Percentiles rank a stretch among this genome's conserved stretches.
phyloP scores from a whole-genome alignment of 2,113 vertebrate species.

The Butorides virescens region DNA sequence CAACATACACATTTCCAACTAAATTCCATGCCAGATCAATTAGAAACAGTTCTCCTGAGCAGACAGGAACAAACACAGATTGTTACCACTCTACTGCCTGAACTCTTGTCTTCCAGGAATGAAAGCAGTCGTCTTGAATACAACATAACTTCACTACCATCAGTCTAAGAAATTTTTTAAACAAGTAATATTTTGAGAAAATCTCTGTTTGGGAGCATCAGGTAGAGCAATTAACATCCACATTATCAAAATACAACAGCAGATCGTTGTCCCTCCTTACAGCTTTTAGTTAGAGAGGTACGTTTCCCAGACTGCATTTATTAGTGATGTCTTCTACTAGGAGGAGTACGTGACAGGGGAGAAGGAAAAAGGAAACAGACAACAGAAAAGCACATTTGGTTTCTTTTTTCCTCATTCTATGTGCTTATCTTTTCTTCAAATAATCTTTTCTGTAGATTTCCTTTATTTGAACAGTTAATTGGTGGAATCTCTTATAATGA shows the following conservation, averaged over 20 bases:
- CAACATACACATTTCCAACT: slow-evolving; percentile 73
- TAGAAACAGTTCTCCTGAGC: slow-evolving; percentile 79
- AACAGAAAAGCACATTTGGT: not conserved
- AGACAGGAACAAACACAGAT: slow-evolving; percentile 74
- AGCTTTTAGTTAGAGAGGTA: not conserved
- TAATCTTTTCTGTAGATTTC: not conserved
- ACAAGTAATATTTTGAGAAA: not conserved
- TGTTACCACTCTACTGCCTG: slow-evolving; percentile 72
- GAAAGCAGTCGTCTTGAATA: slow-evolving; percentile 57
- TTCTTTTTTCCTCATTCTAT: not conserved
- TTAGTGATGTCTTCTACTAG: not conserved
- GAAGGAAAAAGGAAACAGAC: not conserved
- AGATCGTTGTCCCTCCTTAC: not conserved
- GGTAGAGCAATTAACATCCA: not conserved
- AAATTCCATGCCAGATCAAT: slow-evolving; percentile 83
- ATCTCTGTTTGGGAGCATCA: not conserved
- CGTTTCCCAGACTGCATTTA: not conserved
- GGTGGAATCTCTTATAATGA: not conserved
- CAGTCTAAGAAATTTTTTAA: not conserved
- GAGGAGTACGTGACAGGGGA: not conserved
- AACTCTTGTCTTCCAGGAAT: slow-evolving; percentile 69
- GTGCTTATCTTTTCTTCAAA: not conserved
- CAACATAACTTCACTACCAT: not conserved
- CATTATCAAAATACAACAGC: not conserved
- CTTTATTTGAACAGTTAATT: not conserved